These are phyloP conservation scores for Napeogenes inachia DNA, from an alignment of 2,888 invertebrate species.

Conservation along the genomic window DNA sequence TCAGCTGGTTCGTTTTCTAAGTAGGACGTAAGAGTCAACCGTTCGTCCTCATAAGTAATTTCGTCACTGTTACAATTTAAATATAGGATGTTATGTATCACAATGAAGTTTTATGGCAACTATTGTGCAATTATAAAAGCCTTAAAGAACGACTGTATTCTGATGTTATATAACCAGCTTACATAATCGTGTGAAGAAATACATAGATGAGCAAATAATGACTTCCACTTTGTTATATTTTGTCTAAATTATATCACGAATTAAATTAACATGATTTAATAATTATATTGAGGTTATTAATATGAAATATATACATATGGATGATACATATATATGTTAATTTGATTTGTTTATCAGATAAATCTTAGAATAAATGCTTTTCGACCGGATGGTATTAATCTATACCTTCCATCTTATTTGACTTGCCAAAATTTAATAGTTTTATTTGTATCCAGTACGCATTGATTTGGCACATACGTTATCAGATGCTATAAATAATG, in stretches of 20 bases:
- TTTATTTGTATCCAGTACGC: slow-evolving; percentile 25
- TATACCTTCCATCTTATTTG: too few relatives aligned
- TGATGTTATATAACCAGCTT: slow-evolving; percentile 39
- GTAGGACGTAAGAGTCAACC: slow-evolving; percentile 32
- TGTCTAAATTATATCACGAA: slow-evolving; percentile 36
- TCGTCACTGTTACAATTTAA: slow-evolving; percentile 28
- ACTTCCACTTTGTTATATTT: slow-evolving; percentile 38
- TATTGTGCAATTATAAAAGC: slow-evolving; percentile 34
- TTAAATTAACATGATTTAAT: neutral
- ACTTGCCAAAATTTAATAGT: slow-evolving; percentile 41
- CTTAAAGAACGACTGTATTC: slow-evolving; percentile 49
- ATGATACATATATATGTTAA: too few relatives aligned
- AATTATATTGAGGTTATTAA: too few relatives aligned
- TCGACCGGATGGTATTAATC: too few relatives aligned
- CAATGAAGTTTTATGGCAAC: slow-evolving; percentile 29
- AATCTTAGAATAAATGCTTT: too few relatives aligned
- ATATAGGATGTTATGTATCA: slow-evolving; percentile 25
- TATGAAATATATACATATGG: too few relatives aligned
- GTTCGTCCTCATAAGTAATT: slow-evolving; percentile 28
- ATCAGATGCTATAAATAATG: slow-evolving; percentile 33
- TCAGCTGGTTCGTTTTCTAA: slow-evolving; percentile 36
- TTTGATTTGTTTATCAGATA: too few relatives aligned
- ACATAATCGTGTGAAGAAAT: slow-evolving; percentile 64
- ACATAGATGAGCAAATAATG: slow-evolving; percentile 53
- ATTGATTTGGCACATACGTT: slow-evolving; percentile 24